Conservation (phyloP, 92 coral and sea anemone genomes). For the Paramuricea clavata region DNA sequence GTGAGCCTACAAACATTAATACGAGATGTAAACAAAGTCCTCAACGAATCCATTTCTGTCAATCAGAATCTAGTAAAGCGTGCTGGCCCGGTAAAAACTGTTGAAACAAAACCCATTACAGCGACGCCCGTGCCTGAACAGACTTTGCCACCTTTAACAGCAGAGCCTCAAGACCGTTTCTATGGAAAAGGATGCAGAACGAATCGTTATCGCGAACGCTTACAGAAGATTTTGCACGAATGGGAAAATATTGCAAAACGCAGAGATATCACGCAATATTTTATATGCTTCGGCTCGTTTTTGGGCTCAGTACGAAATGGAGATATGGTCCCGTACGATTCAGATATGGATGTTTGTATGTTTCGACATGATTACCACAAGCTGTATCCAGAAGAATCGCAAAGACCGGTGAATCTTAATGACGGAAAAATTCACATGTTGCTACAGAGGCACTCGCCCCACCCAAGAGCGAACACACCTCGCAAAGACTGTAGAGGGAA, state of each 20-base stretch:
- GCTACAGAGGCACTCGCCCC: slow-evolving; percentile 2
- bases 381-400: neutral
- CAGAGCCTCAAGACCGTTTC: neutral
- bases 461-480: neutral
- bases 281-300: slow-evolving; percentile 18
- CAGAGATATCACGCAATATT: slow-evolving; percentile 1
- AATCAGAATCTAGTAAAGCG: neutral
- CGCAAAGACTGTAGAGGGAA: slow-evolving; percentile 9
- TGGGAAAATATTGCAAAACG: neutral
- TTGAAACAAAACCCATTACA: neutral
- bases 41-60: neutral
- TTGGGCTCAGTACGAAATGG: slow-evolving; percentile 31
- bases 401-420: neutral
- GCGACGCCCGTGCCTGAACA: no score
- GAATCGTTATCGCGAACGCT: neutral
- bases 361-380: slow-evolving; percentile 2
- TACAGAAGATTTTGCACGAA: neutral
- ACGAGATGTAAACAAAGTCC: neutral
- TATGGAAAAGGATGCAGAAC: neutral
- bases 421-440: neutral
- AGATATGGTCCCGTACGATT: slow-evolving; percentile 34
- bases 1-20: neutral
- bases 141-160: neutral
- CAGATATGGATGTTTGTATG: slow-evolving; percentile 38
- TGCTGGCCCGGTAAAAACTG: neutral